Evolutionary conservation across 2,113 vertebrate genomes (phyloP).

Genomic region (Prinia subflava): DNA sequence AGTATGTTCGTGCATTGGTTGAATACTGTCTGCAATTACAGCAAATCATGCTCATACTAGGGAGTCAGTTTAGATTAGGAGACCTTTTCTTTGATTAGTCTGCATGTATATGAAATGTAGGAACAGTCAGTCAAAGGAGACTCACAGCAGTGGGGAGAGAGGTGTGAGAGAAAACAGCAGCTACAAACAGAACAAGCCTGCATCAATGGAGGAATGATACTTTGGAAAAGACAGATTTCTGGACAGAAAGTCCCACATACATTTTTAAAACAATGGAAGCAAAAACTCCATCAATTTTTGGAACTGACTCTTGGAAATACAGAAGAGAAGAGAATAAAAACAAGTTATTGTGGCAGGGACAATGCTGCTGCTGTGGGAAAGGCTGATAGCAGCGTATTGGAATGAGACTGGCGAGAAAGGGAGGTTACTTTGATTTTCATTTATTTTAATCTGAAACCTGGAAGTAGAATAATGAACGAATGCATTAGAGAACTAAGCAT

Average conservation of each 20-base stretch:
- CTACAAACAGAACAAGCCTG: background rate
- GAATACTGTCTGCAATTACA: background rate
- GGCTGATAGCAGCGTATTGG: background rate
- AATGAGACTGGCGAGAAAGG: background rate
- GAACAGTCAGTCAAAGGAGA: background rate
- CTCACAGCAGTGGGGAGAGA: background rate
- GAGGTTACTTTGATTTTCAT: background rate
- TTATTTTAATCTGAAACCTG: background rate
- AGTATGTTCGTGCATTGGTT: background rate
- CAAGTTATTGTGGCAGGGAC: background rate
- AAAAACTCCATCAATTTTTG: background rate
- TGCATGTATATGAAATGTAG: background rate
- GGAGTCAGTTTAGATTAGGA: background rate
- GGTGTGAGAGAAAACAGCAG: background rate
- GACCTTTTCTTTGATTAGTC: slow-evolving; percentile 3
- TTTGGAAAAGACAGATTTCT: background rate
- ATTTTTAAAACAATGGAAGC: background rate
- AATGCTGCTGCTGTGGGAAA: background rate
- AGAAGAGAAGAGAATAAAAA: background rate
- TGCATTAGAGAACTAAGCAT: background rate
- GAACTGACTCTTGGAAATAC: background rate
- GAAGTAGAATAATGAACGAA: background rate
- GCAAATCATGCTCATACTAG: background rate
- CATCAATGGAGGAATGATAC: background rate
- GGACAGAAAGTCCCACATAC: background rate